Evolutionary conservation across 2,888 invertebrate species (phyloP), one percentile per base, ranked within the genome.

Genomic region (Protula sp.): DNA sequence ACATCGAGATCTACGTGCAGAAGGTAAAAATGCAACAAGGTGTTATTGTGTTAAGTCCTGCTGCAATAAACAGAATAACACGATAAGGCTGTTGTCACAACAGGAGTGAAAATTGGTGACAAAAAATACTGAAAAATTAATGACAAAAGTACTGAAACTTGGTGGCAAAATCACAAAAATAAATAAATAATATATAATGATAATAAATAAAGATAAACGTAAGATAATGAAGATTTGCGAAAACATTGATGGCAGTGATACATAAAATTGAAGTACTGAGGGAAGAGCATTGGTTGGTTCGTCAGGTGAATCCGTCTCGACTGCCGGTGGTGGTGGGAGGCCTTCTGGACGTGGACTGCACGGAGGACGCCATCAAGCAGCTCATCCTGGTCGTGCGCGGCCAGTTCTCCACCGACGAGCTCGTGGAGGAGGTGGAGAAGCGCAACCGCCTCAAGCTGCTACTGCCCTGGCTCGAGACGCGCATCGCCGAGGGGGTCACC

Each of bases 1-100:
- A 99, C 82, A 99, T 99, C 76, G 99, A 99, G 84, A 99, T 99
- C 72, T 99, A 99, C 80, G 99, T 99, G 57, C 99, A 99, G 82
- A 99, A 99, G 86, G 92, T 90, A 73, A 50, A 26, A 50, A 50
- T 50, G 5, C 24, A 50, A 22, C 24, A 19, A 50, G 24, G 24
- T 22, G 14, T 5, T 50, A 14, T 9, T 14, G n/a, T 38, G n/a
- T n/a, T 38, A 38, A 38, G 9, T 14, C 9, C 45, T 38, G 45
- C 9, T 38, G 45, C 45, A 9, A 14, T 38, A 38, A 38, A 38
- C 45, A 14, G 45, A n/a, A 38, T 38, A 14, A 38, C 45, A 38
- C 45, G n/a, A 38, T n/a, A n/a, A n/a, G n/a, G n/a, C n/a, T n/a
- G n/a, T n/a, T n/a, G n/a, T n/a, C n/a, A n/a, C n/a, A n/a, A n/a